Conservation (phyloP, 1,140 invertebrate genomes). For the Euura saliciscinereae region DNA sequence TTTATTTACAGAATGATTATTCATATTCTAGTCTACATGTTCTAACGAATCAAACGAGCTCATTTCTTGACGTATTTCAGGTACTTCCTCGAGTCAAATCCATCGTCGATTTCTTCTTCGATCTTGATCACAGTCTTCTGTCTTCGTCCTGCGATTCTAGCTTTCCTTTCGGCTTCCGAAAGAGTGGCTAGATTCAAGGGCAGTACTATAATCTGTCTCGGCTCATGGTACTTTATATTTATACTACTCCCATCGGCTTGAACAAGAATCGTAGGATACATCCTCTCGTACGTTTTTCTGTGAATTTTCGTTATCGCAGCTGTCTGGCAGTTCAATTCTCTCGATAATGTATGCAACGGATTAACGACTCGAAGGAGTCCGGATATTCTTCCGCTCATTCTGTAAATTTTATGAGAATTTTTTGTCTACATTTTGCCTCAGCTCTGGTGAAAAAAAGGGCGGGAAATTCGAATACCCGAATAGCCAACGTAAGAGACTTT, state of each 20-base stretch:
- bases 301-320: constrained; percentile 74
- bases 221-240: constrained; percentile 81
- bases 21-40: no score
- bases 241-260: constrained; percentile 84
- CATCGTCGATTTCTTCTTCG: constrained; percentile 75
- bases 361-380: not conserved
- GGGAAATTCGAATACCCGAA: no score
- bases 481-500: no score
- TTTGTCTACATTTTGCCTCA: not conserved
- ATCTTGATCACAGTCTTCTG: constrained; percentile 77
- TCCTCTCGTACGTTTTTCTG: constrained; percentile 69
- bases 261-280: constrained; percentile 79
- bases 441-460: no score
- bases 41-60: not conserved
- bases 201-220: constrained; percentile 83
- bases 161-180: constrained; percentile 71
- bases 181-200: constrained; percentile 77
- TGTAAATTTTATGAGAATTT: not conserved
- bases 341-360: constrained; percentile 17
- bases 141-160: constrained; percentile 71
- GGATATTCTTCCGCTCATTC: not conserved
- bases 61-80: constrained; percentile 73
- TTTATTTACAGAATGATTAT: no score
- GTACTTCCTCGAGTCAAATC: constrained; percentile 80
- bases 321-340: constrained; percentile 68